Evolutionary conservation across 2,888 invertebrate genomes (phyloP).

Genomic region (Erebia epiphron): DNA sequence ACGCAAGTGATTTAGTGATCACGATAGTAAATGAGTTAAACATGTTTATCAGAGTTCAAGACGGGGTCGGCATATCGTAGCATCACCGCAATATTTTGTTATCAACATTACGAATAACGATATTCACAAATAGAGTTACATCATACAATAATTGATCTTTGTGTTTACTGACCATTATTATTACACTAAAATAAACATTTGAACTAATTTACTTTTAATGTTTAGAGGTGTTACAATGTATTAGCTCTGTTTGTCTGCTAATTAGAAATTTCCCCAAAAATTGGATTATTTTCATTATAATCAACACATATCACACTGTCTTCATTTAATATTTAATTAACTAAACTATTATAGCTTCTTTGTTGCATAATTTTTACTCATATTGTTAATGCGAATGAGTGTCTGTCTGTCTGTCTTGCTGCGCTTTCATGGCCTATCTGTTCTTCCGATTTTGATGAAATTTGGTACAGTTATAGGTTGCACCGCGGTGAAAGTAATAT

Average conservation of each 20-base stretch:
- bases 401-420: too few species aligned
- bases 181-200: slow-evolving; percentile 5
- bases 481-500: too few species aligned
- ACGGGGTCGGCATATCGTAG: slow-evolving; percentile 52
- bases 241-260: neutral
- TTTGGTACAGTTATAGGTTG: too few species aligned
- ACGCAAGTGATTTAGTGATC: slow-evolving; percentile 52
- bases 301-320: neutral
- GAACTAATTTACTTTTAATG: neutral
- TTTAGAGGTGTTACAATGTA: neutral
- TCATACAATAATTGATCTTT: slow-evolving; percentile 40
- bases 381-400: too few species aligned
- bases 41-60: slow-evolving; percentile 71
- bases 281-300: neutral
- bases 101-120: slow-evolving; percentile 45
- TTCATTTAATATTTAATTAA: neutral
- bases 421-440: too few species aligned
- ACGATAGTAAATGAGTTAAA: slow-evolving; percentile 58
- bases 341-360: too few species aligned
- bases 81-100: slow-evolving; percentile 59
- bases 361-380: too few species aligned
- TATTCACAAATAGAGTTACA: slow-evolving; percentile 43
- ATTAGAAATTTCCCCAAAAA: slow-evolving; percentile 6
- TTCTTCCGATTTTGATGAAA: too few species aligned
- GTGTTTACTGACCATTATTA: slow-evolving; percentile 16